Conservation (phyloP, 23 tunicate genomes). For the Corella eumyota region DNA sequence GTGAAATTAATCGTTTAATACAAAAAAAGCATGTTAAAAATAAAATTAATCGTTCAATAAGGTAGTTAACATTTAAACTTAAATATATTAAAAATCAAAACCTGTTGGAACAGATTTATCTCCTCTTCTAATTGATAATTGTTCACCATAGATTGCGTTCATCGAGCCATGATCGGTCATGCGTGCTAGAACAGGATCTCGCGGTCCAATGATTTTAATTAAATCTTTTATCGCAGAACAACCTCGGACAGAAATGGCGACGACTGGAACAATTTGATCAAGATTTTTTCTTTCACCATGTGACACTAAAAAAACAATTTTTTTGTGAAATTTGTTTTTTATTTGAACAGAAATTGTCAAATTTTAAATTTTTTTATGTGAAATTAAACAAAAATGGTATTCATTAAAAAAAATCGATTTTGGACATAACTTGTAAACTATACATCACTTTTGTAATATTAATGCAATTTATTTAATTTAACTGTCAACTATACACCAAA, state of each 20-base stretch:
- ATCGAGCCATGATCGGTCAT: slow-evolving; percentile 59
- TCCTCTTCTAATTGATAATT: slow-evolving; percentile 43
- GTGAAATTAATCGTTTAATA: too few species aligned
- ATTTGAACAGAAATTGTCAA: too few species aligned
- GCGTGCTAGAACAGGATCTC: slow-evolving; percentile 67
- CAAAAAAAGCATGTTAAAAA: too few species aligned
- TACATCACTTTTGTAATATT: too few species aligned
- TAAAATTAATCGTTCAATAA: too few species aligned
- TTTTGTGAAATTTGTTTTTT: too few species aligned
- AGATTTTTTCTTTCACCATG: slow-evolving; percentile 10
- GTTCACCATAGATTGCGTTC: slow-evolving; percentile 73
- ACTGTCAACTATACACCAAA: too few species aligned
- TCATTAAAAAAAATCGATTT: too few species aligned
- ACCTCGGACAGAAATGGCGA: slow-evolving; percentile 49
- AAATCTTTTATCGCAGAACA: slow-evolving; percentile 30
- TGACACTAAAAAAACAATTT: slow-evolving; percentile 28
- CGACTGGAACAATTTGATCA: slow-evolving; percentile 43
- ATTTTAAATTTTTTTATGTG: background rate
- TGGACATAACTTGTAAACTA: too few species aligned
- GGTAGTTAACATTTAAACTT: too few species aligned
- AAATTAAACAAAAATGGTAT: too few species aligned
- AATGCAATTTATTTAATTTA: too few species aligned
- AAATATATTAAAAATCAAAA: background rate
- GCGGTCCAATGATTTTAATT: slow-evolving; percentile 49
- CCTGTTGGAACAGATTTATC: slow-evolving; percentile 47